Evolutionary conservation across 2,888 invertebrate species (phyloP).

Genomic region (Metopia argyrocephala): DNA sequence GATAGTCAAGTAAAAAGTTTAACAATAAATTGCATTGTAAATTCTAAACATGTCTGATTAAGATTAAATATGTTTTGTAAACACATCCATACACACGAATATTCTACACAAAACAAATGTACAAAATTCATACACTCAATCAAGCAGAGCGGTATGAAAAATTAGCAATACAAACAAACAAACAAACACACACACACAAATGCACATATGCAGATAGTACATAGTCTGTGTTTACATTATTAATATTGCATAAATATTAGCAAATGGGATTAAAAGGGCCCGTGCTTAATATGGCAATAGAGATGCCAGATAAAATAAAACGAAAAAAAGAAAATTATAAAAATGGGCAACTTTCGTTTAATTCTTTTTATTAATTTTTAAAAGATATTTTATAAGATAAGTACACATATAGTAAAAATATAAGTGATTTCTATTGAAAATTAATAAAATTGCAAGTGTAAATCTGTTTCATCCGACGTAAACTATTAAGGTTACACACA

Average conservation of each 20-base stretch:
- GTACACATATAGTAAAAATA: too few species aligned
- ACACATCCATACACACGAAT: neutral
- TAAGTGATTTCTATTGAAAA: too few species aligned
- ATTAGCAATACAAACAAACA: neutral
- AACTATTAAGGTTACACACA: too few species aligned
- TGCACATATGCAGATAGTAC: neutral
- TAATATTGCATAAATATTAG: conserved; percentile 38
- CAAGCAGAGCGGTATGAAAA: too few species aligned
- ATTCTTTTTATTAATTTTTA: too few species aligned
- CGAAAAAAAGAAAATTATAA: neutral
- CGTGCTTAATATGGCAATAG: neutral
- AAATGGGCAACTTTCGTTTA: too few species aligned
- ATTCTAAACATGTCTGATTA: conserved; percentile 60
- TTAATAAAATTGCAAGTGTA: too few species aligned
- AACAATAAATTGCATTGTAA: conserved; percentile 41
- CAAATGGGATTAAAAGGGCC: conserved; percentile 24
- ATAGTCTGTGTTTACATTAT: neutral
- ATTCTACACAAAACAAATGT: neutral
- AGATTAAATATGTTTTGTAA: conserved; percentile 42
- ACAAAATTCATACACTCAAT: too few species aligned
- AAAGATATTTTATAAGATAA: too few species aligned
- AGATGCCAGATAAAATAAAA: neutral
- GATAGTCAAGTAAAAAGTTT: conserved; percentile 15
- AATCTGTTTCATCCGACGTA: too few species aligned
- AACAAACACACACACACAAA: neutral